These are phyloP conservation scores for Epinephelus coioides DNA, from an alignment of 2,797 vertebrate species.

Conservation along the genomic window DNA sequence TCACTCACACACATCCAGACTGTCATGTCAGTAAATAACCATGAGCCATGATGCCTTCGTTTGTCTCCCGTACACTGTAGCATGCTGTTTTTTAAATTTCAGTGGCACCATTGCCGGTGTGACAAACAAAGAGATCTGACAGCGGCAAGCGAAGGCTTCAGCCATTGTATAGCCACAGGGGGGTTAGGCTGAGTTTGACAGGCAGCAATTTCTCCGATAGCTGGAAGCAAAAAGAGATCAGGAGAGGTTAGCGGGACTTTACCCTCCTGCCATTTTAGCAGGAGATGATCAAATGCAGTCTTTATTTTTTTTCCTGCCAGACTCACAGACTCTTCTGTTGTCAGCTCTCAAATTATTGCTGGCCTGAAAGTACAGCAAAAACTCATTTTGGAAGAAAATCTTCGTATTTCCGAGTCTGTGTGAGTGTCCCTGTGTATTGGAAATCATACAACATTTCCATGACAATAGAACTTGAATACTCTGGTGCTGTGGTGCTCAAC, in stretches of 20 bases:
- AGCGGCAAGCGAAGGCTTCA: background rate
- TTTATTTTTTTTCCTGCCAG: slow-evolving; percentile 2
- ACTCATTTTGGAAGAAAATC: background rate
- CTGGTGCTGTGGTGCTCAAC: background rate
- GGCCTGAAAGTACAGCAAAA: slow-evolving; percentile 7
- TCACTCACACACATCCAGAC: slow-evolving; percentile 27
- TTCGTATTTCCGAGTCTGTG: background rate
- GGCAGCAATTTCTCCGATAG: slow-evolving; percentile 19
- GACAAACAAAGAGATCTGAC: slow-evolving; percentile 31
- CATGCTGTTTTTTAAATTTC: slow-evolving; percentile 33
- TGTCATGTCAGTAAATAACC: slow-evolving; percentile 26
- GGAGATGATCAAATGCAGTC: slow-evolving; percentile 30
- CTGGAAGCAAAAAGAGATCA: slow-evolving; percentile 19
- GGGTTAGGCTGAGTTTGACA: slow-evolving; percentile 22
- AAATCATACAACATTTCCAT: background rate
- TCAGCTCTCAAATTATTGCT: slow-evolving; percentile 22
- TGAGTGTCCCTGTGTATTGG: background rate
- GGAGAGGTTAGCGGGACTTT: background rate
- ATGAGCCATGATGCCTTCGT: slow-evolving; percentile 11
- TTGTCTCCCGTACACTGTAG: slow-evolving; percentile 8
- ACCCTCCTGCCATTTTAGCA: slow-evolving; percentile 18
- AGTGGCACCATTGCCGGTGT: slow-evolving; percentile 7
- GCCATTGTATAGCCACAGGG: slow-evolving; percentile 9
- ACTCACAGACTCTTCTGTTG: slow-evolving; percentile 7
- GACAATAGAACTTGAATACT: background rate